Conservation (phyloP, 2,113 vertebrate genomes). For the Shinisaurus crocodilurus region DNA sequence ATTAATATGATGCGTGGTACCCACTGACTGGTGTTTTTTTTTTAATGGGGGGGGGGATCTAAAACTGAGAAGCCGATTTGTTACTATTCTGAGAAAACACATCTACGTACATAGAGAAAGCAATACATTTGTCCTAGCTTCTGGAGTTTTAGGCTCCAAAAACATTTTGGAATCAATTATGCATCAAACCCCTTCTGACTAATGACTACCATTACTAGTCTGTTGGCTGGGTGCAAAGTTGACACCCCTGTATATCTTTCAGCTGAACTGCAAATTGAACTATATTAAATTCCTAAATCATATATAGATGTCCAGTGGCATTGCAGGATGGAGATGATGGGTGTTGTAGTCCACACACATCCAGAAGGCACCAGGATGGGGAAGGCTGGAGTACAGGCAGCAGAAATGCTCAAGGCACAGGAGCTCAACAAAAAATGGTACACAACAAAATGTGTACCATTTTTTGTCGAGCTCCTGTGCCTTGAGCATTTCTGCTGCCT, state of each 20-base stretch:
- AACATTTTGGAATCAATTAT: constrained; percentile 37
- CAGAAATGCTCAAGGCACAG: too few relatives aligned
- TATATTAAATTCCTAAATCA: neutral
- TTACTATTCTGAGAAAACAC: constrained; percentile 39
- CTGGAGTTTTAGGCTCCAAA: constrained; percentile 23
- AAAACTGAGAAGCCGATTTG: constrained; percentile 8
- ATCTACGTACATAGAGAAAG: constrained; percentile 32
- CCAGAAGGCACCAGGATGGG: neutral
- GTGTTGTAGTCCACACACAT: neutral
- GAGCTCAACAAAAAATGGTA: too few relatives aligned
- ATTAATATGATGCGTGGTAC: constrained; percentile 35
- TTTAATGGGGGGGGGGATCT: constrained; percentile 36
- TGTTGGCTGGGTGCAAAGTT: constrained; percentile 48
- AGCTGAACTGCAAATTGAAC: neutral
- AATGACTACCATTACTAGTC: constrained; percentile 33
- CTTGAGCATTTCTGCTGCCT: too few relatives aligned
- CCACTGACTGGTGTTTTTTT: constrained; percentile 26
- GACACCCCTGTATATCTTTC: neutral
- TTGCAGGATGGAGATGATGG: too few relatives aligned
- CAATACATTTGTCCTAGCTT: constrained; percentile 26
- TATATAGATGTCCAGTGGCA: neutral
- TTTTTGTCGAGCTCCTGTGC: too few relatives aligned
- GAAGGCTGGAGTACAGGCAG: too few relatives aligned
- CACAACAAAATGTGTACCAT: too few relatives aligned
- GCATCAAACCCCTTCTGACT: constrained; percentile 29